Evolutionary conservation across 2,113 vertebrate genomes (phyloP).

Genomic region (Silurus meridionalis): DNA sequence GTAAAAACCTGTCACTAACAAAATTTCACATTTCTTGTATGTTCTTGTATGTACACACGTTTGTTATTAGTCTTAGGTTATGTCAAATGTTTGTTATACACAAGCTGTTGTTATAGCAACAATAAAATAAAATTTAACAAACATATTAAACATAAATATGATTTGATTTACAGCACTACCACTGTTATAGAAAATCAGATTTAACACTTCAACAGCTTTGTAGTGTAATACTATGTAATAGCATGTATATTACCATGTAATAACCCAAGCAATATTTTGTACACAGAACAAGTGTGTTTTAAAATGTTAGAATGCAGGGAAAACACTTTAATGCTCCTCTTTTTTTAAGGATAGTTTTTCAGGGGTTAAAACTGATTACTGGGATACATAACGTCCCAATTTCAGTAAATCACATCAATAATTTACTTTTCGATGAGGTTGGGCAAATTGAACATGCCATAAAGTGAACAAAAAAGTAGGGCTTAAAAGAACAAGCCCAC

Average conservation of each 20-base stretch:
- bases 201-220: not conserved
- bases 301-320: not conserved
- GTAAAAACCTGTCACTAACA: not conserved
- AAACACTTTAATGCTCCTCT: not conserved
- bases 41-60: not conserved
- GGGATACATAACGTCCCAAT: not conserved
- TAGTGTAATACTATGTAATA: not conserved
- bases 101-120: not conserved
- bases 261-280: not conserved
- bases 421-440: constrained; percentile 6
- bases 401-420: not conserved
- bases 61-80: not conserved
- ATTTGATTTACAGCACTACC: not conserved
- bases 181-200: not conserved
- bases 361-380: not conserved
- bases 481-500: constrained; percentile 25
- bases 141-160: not conserved
- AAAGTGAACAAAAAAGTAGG: not conserved
- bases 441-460: constrained; percentile 4
- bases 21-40: not conserved
- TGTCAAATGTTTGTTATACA: not conserved
- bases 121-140: not conserved
- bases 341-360: not conserved
- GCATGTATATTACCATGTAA: not conserved
- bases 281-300: not conserved